phyloP scores from a whole-genome alignment of 2,888 invertebrate species.

The Cheiracanthium punctorium region DNA sequence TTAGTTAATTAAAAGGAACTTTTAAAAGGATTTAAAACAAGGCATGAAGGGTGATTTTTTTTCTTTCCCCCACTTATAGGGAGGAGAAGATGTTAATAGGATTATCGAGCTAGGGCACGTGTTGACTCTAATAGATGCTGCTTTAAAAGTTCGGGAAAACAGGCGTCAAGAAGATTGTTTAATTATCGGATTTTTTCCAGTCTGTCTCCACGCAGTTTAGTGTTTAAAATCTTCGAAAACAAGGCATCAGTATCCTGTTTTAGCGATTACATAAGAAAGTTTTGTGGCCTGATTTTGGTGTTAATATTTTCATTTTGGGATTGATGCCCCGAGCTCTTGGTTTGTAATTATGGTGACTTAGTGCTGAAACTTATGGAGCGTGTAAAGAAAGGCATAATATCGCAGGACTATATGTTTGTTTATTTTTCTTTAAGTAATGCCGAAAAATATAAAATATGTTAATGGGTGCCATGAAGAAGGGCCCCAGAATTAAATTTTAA shows the following conservation, averaged over 20 bases:
- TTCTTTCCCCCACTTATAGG: background rate
- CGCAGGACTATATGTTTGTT: too few relatives aligned
- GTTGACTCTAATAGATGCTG: slow-evolving; percentile 52
- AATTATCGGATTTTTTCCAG: slow-evolving; percentile 6
- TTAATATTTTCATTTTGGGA: background rate
- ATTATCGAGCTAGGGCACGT: slow-evolving; percentile 57
- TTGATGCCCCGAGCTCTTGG: background rate
- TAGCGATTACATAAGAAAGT: background rate
- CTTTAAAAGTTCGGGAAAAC: slow-evolving; percentile 62
- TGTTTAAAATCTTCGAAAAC: background rate
- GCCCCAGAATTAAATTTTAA: too few relatives aligned
- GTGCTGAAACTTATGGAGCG: too few relatives aligned
- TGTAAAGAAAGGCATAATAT: too few relatives aligned
- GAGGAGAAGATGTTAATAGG: slow-evolving; percentile 50
- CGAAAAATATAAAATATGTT: too few relatives aligned
- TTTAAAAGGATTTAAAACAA: slow-evolving; percentile 58
- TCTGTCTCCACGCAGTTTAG: background rate
- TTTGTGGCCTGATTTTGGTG: background rate
- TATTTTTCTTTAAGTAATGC: too few relatives aligned
- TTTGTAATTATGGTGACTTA: background rate
- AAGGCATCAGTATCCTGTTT: background rate
- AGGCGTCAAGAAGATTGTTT: slow-evolving; percentile 20
- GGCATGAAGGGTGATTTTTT: background rate
- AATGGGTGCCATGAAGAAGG: too few relatives aligned
- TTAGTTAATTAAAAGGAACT: slow-evolving; percentile 67